A percentile compares a stretch with the other conserved stretches of the same genome.
phyloP scores from a whole-genome alignment of 2,113 vertebrate genomes.

The Mola mola region DNA sequence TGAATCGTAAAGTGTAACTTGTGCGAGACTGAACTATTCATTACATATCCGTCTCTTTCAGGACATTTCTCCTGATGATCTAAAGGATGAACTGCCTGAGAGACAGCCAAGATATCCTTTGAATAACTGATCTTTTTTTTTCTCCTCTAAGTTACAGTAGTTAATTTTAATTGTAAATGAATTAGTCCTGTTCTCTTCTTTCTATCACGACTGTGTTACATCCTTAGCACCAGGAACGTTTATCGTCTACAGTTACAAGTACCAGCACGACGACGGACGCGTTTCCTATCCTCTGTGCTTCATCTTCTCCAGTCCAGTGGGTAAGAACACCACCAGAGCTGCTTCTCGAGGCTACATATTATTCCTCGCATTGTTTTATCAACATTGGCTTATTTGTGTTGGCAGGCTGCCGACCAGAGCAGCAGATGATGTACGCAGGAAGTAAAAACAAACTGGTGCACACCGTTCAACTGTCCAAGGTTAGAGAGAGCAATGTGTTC shows the following conservation, averaged over 20 bases:
- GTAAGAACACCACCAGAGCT: conserved; percentile 79
- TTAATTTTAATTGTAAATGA: neutral
- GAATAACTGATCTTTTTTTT: neutral
- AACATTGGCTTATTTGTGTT: neutral
- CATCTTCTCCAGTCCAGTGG: conserved; percentile 97
- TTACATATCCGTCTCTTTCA: conserved; percentile 48
- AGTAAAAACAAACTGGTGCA: conserved; percentile 97
- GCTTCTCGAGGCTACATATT: no score
- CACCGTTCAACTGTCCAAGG: conserved; percentile 93
- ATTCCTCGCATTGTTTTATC: neutral
- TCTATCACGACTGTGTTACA: neutral
- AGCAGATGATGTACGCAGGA: conserved; percentile 99
- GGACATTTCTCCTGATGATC: conserved; percentile 83
- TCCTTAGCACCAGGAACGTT: conserved; percentile 91
- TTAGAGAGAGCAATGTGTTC: conserved; percentile 47
- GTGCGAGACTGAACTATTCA: neutral
- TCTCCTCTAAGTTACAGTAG: neutral
- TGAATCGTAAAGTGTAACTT: no score
- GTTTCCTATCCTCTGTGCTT: conserved; percentile 97
- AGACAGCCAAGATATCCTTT: conserved; percentile 86
- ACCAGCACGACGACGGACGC: conserved; percentile 93
- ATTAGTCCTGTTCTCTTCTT: neutral
- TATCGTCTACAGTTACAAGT: conserved; percentile 98
- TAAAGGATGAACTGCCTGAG: conserved; percentile 83
- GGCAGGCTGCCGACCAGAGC: conserved; percentile 92